Evolutionary conservation across 2,888 invertebrate species (phyloP).

Genomic region (Cosmia pyralina): DNA sequence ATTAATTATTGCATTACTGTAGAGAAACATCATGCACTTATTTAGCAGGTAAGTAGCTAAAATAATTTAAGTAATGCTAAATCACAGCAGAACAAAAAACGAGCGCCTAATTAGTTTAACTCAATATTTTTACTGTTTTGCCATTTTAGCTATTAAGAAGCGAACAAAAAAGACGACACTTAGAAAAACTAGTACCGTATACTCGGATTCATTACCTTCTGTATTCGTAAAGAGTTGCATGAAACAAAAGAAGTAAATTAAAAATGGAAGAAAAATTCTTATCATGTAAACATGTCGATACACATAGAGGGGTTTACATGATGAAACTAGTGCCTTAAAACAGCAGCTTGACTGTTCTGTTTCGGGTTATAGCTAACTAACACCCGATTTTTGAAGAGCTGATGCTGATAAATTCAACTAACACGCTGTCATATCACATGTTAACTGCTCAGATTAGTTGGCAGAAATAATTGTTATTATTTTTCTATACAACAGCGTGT

Average conservation of each 20-base stretch:
- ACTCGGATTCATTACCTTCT: conserved; percentile 83
- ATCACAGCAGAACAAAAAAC: conserved; percentile 45
- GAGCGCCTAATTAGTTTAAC: conserved; percentile 47
- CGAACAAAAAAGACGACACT: conserved; percentile 54
- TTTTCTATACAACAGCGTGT: too few relatives aligned
- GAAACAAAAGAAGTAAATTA: conserved; percentile 82
- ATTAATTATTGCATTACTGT: too few relatives aligned
- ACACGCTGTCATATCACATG: too few relatives aligned
- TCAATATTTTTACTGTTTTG: conserved; percentile 29
- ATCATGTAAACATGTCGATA: background rate
- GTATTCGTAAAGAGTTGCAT: conserved; percentile 81
- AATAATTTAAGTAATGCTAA: conserved; percentile 17
- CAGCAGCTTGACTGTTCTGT: too few relatives aligned
- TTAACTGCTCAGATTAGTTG: too few relatives aligned
- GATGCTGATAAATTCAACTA: too few relatives aligned
- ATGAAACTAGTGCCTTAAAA: too few relatives aligned
- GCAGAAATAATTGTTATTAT: too few relatives aligned
- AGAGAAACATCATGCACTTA: conserved; percentile 45
- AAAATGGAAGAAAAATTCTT: conserved; percentile 22
- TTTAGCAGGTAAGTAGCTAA: conserved; percentile 10
- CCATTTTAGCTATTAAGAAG: conserved; percentile 35
- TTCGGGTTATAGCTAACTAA: too few relatives aligned
- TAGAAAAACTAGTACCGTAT: conserved; percentile 49
- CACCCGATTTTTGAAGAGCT: too few relatives aligned
- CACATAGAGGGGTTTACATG: background rate